phyloP scores from a whole-genome alignment of 2,797 vertebrate species.

The Amblyraja radiata region DNA sequence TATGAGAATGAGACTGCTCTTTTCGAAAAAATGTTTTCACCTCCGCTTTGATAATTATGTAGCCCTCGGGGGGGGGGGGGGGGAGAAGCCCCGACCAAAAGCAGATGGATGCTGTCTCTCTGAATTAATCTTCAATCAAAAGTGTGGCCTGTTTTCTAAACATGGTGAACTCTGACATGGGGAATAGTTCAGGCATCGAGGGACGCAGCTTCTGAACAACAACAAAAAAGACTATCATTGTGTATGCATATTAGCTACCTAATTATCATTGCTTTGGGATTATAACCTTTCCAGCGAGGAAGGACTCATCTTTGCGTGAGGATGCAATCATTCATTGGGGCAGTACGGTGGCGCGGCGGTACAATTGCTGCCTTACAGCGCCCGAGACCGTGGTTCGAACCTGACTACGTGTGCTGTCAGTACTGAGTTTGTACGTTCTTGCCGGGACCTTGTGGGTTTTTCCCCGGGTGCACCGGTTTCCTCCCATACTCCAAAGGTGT shows the following conservation, averaged over 20 bases:
- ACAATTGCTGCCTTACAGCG: too few species aligned
- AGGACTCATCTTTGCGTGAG: neutral
- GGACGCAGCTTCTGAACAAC: neutral
- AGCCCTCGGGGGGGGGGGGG: neutral
- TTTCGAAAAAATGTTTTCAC: neutral
- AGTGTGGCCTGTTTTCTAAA: neutral
- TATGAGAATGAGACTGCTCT: neutral
- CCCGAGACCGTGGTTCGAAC: too few species aligned
- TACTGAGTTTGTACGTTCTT: too few species aligned
- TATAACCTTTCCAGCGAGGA: neutral
- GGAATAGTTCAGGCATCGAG: neutral
- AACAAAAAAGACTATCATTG: neutral
- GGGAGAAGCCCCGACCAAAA: too few species aligned
- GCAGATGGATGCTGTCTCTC: conserved; percentile 1
- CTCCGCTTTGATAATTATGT: neutral
- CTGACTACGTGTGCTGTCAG: too few species aligned
- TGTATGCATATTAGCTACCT: neutral
- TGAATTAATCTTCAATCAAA: conserved; percentile 16
- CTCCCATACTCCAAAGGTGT: too few species aligned
- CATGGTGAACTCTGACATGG: neutral
- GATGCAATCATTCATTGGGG: too few species aligned
- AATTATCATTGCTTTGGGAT: neutral
- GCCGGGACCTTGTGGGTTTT: too few species aligned
- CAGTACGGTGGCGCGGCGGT: neutral
- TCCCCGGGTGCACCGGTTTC: too few species aligned